Percentiles rank a stretch among this genome's conserved stretches.
phyloP scores from a whole-genome alignment of 1,140 invertebrate species.

The Drosophila persimilis region DNA sequence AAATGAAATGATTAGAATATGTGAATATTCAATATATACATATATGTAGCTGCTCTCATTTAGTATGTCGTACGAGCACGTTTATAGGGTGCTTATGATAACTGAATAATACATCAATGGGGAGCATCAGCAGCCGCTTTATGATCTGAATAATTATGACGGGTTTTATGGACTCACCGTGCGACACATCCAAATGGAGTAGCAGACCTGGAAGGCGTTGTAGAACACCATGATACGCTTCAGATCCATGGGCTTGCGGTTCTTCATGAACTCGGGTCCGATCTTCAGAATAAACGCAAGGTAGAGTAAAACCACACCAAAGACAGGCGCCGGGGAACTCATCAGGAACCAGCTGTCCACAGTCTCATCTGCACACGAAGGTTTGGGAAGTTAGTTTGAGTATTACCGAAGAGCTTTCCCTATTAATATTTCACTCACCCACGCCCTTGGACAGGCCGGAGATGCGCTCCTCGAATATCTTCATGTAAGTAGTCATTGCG shows the following conservation, averaged over 20 bases:
- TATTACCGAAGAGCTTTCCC: neutral
- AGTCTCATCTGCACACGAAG: slow-evolving; percentile 84
- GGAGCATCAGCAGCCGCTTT: neutral
- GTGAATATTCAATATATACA: too few relatives aligned
- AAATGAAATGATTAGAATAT: slow-evolving; percentile 62
- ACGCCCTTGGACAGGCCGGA: slow-evolving; percentile 75
- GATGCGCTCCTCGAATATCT: slow-evolving; percentile 78
- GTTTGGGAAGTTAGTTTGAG: neutral
- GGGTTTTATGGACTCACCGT: slow-evolving; percentile 60
- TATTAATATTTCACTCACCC: slow-evolving; percentile 57
- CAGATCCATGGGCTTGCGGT: slow-evolving; percentile 88
- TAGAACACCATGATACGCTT: slow-evolving; percentile 89
- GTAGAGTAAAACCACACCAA: slow-evolving; percentile 86
- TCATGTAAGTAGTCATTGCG: slow-evolving; percentile 75
- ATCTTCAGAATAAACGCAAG: slow-evolving; percentile 87
- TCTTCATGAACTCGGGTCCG: slow-evolving; percentile 90
- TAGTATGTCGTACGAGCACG: slow-evolving; percentile 25
- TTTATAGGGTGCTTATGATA: slow-evolving; percentile 18
- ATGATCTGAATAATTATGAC: slow-evolving; percentile 30
- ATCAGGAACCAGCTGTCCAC: slow-evolving; percentile 87
- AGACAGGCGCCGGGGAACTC: slow-evolving; percentile 84
- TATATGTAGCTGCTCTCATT: neutral
- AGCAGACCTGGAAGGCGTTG: slow-evolving; percentile 89
- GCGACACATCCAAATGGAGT: slow-evolving; percentile 84
- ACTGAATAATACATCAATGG: slow-evolving; percentile 42